Evolutionary conservation across 1,140 invertebrate genomes (phyloP), one percentile per base, ranked within the genome.

Genomic region (Melanaphis sacchari): DNA sequence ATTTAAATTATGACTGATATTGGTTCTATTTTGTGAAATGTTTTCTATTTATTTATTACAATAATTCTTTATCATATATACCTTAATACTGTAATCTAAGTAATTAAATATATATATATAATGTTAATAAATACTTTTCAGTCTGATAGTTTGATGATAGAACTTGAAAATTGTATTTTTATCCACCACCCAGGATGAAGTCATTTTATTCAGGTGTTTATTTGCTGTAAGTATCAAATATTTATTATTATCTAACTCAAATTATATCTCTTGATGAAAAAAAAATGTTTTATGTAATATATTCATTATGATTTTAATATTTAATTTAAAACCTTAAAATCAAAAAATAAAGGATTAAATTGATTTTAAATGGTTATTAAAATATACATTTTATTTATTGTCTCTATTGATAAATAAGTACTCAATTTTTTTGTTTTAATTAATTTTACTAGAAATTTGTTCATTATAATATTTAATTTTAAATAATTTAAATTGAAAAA

Each of bases 61-160:
- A 66, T 11, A 66, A 66, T 66, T 66, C 31, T 66, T 66, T n/a
- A 66, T 66, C n/a, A n/a, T 66, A 66, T 4, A 66, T 66, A 4
- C 21, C 59, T 76, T 5, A 76, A 15, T n/a, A n/a, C 15, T 76
- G 31, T n/a, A 5, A 18, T 76, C 31, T n/a, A 76, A n/a, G n/a
- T 4, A 76, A 76, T 66, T n/a, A 18, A n/a, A 66, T 66, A n/a
- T 15, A n/a, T n/a, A 18, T n/a, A 2, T 46, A 76, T 76, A 76
- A 76, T 76, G 31, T 76, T 76, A 76, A 66, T 59, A 15, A 40
- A 41, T 91, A 40, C n/a, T 90, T 90, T 90, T 90, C 88, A 90
- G 41, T 87, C 84, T 43, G 31, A 5, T 87, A 87, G 11, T 38
- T 87, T 87, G 84, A 43, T n/a, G 41, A 46, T n/a, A 46, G 26